Evolutionary conservation across 1,140 invertebrate species (phyloP), one percentile per base, ranked within the genome.

Genomic region (Andricus grossulariae): DNA sequence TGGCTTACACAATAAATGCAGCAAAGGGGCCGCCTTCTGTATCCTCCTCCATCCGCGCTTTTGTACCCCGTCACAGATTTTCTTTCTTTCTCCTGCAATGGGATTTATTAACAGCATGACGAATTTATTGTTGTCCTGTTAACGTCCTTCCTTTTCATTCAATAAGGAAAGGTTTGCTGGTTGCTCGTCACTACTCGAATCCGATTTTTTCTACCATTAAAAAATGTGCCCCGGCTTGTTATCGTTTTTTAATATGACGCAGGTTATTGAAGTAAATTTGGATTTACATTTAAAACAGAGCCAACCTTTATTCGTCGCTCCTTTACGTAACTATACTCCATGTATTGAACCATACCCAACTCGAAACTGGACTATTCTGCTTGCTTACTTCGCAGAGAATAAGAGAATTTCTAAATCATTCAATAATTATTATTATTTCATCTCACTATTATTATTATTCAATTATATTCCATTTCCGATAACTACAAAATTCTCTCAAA

Each of bases 1-100:
- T 76, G 72, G 75, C 79, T 80, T 80, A 73, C 72, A 80, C 78
- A 74, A 76, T 73, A 76, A 76, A 80, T 74, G 55, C 75, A 76
- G 79, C 77, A 81, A 81, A 83, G 80, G 77, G 52, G 76, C 82
- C 77, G 74, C 54, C 78, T 75, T 66, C 74, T 54, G 73, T 50
- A 73, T 73, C 75, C 71, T 74, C 72, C 54, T 77, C 70, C 50
- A 71, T 72, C 72, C 52, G 50, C 57, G 51, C 76, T 78, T 81
- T 76, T 76, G 66, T 76, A 25, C 21, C 39, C 8, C 50, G 45
- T 21, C 52, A 73, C 49, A 21, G 52, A 57, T 75, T 76, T 71
- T 73, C 71, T 76, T 45, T 55, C 55, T 72, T 57, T 50, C 70
- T 71, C 19, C 18, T 10, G 25, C 72, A 49, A 77, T 75, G 75